Evolutionary conservation across 2,888 invertebrate species (phyloP).

Genomic region (Eupithecia exiguata): DNA sequence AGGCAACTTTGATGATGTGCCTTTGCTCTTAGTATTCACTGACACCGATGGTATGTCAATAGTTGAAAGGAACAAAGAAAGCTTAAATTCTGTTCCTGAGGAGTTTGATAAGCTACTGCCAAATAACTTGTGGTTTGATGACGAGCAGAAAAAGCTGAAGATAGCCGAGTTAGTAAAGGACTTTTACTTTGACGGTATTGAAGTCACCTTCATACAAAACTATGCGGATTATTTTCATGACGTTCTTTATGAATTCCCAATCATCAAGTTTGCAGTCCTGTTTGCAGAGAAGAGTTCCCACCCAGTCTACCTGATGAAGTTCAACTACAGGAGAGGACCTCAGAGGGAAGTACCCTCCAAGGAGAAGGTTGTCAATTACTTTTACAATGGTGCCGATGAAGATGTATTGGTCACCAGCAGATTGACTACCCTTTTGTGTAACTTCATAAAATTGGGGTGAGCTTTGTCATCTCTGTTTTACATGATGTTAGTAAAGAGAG

Average conservation of each 20-base stretch:
- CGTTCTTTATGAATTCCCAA: constrained; percentile 64
- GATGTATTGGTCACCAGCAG: constrained; percentile 49
- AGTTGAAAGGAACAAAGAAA: constrained; percentile 48
- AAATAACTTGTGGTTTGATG: constrained; percentile 63
- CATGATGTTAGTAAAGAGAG: neutral
- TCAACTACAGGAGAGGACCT: constrained; percentile 35
- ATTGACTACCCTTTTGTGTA: constrained; percentile 60
- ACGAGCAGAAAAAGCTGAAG: constrained; percentile 49
- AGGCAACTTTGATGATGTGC: constrained; percentile 59
- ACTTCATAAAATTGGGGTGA: constrained; percentile 72
- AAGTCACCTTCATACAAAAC: constrained; percentile 47
- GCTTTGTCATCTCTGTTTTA: constrained; percentile 18
- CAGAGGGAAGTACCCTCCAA: constrained; percentile 19
- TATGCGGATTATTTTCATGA: constrained; percentile 68
- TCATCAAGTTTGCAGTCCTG: constrained; percentile 61
- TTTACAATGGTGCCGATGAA: constrained; percentile 50
- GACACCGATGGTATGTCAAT: constrained; percentile 52
- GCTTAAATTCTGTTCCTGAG: constrained; percentile 53
- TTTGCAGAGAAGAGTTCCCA: constrained; percentile 57
- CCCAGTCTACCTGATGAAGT: constrained; percentile 68
- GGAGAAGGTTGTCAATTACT: constrained; percentile 56
- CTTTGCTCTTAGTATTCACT: constrained; percentile 63
- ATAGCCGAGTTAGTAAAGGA: constrained; percentile 64
- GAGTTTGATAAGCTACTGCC: constrained; percentile 65
- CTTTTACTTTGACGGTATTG: constrained; percentile 62